Conservation (phyloP, 2,888 invertebrate species). For the Lissocephala sabroskyi region DNA sequence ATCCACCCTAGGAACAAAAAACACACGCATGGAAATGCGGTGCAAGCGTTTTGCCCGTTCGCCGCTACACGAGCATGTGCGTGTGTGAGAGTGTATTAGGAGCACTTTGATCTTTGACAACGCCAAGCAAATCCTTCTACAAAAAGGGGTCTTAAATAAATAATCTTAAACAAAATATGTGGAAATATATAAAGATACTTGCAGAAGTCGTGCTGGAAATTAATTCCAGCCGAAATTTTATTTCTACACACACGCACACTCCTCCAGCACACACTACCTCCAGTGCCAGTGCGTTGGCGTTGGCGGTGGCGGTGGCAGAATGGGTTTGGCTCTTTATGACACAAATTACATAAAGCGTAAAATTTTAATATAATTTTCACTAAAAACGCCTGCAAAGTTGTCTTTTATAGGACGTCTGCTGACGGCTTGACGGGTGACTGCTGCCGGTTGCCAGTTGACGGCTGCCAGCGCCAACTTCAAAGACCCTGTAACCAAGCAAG, state of each 20-base stretch:
- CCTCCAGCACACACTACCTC: constrained; percentile 1
- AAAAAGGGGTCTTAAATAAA: constrained; percentile 12
- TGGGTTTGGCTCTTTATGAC: constrained; percentile 49
- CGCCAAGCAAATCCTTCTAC: constrained; percentile 13
- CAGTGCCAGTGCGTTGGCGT: neutral
- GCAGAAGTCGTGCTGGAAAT: constrained; percentile 16
- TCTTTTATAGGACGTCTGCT: no score
- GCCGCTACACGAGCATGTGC: neutral
- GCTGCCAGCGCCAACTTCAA: constrained; percentile 14
- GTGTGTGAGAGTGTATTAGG: constrained; percentile 11
- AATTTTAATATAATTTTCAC: constrained; percentile 72
- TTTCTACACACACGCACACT: constrained; percentile 25
- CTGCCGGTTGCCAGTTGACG: constrained; percentile 37
- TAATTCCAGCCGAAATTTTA: constrained; percentile 47
- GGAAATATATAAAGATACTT: neutral
- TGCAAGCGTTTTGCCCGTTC: constrained; percentile 13
- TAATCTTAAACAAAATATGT: constrained; percentile 3
- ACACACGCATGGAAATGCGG: constrained; percentile 4
- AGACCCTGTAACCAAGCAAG: constrained; percentile 16
- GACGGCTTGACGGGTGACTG: no score
- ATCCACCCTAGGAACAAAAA: constrained; percentile 11
- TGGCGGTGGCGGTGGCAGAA: no score
- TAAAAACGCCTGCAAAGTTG: constrained; percentile 62
- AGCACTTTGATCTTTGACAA: constrained; percentile 36
- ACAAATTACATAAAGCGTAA: constrained; percentile 70